Evolutionary conservation across 2,888 invertebrate species (phyloP).

Genomic region (Hymenopus coronatus): DNA sequence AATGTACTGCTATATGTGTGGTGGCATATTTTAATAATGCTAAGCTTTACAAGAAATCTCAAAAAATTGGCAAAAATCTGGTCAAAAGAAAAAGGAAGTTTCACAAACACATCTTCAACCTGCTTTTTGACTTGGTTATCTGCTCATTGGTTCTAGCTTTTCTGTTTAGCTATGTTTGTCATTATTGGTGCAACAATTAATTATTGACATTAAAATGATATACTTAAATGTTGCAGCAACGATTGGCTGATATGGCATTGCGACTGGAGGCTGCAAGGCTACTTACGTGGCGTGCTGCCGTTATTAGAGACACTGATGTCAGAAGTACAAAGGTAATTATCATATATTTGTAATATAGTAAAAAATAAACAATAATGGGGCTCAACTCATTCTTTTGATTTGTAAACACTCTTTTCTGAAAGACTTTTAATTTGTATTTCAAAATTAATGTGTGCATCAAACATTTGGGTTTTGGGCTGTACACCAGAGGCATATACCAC

Average conservation of each 20-base stretch:
- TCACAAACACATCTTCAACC: background rate
- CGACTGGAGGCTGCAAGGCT: slow-evolving; percentile 65
- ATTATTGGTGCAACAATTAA: background rate
- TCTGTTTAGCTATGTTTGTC: background rate
- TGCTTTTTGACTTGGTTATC: background rate
- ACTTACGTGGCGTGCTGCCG: slow-evolving; percentile 68
- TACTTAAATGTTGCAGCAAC: slow-evolving; percentile 48
- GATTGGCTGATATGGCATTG: slow-evolving; percentile 69
- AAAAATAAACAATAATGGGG: too few relatives aligned
- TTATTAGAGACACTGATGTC: slow-evolving; percentile 52
- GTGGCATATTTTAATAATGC: too few relatives aligned
- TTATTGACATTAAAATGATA: slow-evolving; percentile 35
- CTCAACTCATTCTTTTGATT: too few relatives aligned
- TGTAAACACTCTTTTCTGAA: too few relatives aligned
- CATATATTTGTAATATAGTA: too few relatives aligned
- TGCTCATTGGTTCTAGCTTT: background rate
- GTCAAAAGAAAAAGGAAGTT: background rate
- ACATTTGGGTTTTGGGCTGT: too few relatives aligned
- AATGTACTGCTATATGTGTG: too few relatives aligned
- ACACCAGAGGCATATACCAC: too few relatives aligned
- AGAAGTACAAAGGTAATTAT: slow-evolving; percentile 53
- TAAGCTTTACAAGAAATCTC: too few relatives aligned
- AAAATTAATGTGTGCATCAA: too few relatives aligned
- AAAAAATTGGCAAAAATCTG: too few relatives aligned
- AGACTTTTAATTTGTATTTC: too few relatives aligned